phyloP scores from a whole-genome alignment of 2,113 vertebrate genomes.

The Origma solitaria region DNA sequence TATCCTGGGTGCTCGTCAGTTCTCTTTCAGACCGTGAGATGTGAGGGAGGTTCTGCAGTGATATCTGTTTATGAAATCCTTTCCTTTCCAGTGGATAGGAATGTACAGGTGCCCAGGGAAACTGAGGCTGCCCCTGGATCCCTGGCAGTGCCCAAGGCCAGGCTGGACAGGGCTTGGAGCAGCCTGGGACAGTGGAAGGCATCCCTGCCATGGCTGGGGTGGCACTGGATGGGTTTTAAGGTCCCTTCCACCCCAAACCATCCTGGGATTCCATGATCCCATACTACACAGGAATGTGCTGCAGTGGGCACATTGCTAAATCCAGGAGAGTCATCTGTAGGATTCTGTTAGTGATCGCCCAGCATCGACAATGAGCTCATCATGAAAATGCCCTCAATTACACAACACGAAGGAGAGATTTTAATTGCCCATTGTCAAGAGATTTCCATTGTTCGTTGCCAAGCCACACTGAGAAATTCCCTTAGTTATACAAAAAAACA shows the following conservation, averaged over 20 bases:
- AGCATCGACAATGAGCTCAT: neutral
- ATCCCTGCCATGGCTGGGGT: neutral
- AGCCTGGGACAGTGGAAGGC: rapidly evolving
- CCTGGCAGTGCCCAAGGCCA: neutral
- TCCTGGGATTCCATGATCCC: neutral
- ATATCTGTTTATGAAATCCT: neutral
- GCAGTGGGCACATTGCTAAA: neutral
- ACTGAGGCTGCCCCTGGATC: neutral
- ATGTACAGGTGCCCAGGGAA: neutral
- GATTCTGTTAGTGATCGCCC: neutral
- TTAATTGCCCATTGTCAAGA: neutral
- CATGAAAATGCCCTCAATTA: neutral
- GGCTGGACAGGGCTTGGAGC: neutral
- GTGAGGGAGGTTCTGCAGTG: neutral
- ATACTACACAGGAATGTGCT: neutral
- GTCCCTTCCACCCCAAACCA: neutral
- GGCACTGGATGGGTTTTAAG: neutral
- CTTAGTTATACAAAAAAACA: neutral
- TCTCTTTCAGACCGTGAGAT: neutral
- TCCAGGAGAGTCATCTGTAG: neutral
- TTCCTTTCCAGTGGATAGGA: neutral
- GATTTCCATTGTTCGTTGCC: neutral
- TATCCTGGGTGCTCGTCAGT: neutral
- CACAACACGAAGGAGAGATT: neutral
- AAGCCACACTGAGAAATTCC: neutral